Percentiles rank a stretch among this genome's conserved stretches.
phyloP scores from a whole-genome alignment of 2,797 vertebrate species.

The Notolabrus celidotus region DNA sequence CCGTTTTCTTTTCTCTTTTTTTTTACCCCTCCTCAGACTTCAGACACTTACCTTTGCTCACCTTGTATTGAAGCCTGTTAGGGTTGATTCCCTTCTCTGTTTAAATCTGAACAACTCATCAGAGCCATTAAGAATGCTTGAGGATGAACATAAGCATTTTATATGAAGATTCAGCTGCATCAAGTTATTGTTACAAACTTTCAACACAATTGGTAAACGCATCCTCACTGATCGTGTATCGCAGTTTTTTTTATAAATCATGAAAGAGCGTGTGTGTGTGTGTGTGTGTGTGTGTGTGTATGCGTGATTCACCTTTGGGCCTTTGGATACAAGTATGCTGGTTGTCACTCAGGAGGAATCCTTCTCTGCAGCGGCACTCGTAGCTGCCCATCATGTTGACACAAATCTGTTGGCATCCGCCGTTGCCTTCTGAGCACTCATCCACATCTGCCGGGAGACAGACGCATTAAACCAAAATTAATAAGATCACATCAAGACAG shows the following conservation, averaged over 20 bases:
- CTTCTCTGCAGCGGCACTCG: constrained; percentile 96
- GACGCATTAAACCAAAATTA: constrained; percentile 37
- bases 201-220: neutral
- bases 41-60: constrained; percentile 56
- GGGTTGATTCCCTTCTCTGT: constrained; percentile 41
- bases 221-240: neutral
- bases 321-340: constrained; percentile 99
- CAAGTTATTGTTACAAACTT: constrained; percentile 23
- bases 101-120: constrained; percentile 37
- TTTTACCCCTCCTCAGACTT: constrained; percentile 31
- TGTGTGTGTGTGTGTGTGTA: constrained; percentile 2
- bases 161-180: constrained; percentile 22
- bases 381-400: constrained; percentile 99
- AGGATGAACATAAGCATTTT: constrained; percentile 10
- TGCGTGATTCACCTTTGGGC: constrained; percentile 90
- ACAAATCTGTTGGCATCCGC: constrained; percentile 97
- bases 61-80: constrained; percentile 60
- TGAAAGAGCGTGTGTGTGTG: neutral
- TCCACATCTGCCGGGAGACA: constrained; percentile 90
- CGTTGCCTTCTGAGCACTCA: constrained; percentile 95
- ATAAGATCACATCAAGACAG: constrained; percentile 42
- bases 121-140: constrained; percentile 19
- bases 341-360: constrained; percentile 99
- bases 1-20: constrained; percentile 5
- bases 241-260: constrained; percentile 28